Evolutionary conservation across 2,888 invertebrate genomes (phyloP).

Genomic region (Scaptomyza flava): DNA sequence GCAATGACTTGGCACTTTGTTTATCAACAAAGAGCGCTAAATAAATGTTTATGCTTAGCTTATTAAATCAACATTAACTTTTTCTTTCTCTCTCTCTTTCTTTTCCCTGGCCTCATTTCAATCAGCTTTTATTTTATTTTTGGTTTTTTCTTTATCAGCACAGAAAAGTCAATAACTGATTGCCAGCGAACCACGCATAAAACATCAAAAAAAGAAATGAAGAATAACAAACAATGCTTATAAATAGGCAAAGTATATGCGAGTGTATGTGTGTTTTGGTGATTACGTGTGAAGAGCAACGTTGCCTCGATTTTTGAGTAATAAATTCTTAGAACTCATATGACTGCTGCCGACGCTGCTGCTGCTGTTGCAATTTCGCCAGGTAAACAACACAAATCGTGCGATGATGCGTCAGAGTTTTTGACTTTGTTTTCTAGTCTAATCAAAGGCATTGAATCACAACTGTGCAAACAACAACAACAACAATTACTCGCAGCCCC

Average conservation of each 20-base stretch:
- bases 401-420: conserved; percentile 32
- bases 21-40: conserved; percentile 49
- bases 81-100: neutral
- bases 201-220: conserved; percentile 2
- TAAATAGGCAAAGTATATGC: conserved; percentile 43
- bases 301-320: neutral
- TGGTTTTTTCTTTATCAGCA: conserved; percentile 46
- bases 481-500: conserved; percentile 1
- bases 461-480: conserved; percentile 17
- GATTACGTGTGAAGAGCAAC: conserved; percentile 50
- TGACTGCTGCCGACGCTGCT: neutral
- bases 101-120: conserved; percentile 23
- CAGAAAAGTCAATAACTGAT: conserved; percentile 75
- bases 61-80: conserved; percentile 2
- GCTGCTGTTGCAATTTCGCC: conserved; percentile 13
- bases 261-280: neutral
- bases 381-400: conserved; percentile 27
- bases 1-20: conserved; percentile 54
- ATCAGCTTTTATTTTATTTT: conserved; percentile 24
- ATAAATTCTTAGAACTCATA: conserved; percentile 1
- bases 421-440: neutral
- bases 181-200: conserved; percentile 21
- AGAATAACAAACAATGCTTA: conserved; percentile 46
- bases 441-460: conserved; percentile 41
- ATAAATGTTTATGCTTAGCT: conserved; percentile 38